Evolutionary conservation across 2,113 vertebrate species (phyloP).

Genomic region (Talpa occidentalis): DNA sequence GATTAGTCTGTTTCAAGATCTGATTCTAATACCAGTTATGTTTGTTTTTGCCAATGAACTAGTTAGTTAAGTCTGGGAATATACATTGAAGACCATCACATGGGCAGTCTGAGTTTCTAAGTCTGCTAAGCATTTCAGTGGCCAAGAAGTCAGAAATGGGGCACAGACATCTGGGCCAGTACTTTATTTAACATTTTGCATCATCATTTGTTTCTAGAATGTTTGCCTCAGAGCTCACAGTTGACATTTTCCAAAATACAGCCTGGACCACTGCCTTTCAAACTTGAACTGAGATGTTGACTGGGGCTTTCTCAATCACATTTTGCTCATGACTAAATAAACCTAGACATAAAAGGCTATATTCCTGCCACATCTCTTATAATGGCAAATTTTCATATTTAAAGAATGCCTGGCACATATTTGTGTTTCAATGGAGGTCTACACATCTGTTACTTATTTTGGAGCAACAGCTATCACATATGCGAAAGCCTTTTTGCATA

Average conservation of each 20-base stretch:
- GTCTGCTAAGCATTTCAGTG: not conserved
- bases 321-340: conserved; percentile 82
- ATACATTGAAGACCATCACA: not conserved
- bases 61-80: not conserved
- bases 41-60: not conserved
- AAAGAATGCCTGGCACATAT: conserved; percentile 79
- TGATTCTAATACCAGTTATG: conserved; percentile 5
- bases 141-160: not conserved
- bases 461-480: conserved; percentile 79
- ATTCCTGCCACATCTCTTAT: conserved; percentile 78
- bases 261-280: conserved; percentile 72
- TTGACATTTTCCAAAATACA: conserved; percentile 67
- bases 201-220: conserved; percentile 31
- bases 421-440: conserved; percentile 83
- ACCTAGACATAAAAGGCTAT: conserved; percentile 80
- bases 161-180: not conserved
- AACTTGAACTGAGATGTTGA: conserved; percentile 64
- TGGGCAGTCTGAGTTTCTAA: not conserved
- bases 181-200: conserved; percentile 1
- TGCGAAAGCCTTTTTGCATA: conserved; percentile 81
- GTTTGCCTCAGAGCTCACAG: conserved; percentile 43
- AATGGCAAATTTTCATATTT: conserved; percentile 83
- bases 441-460: conserved; percentile 85
- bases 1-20: not conserved
- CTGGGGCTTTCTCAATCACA: conserved; percentile 63